Evolutionary conservation across 1,140 invertebrate genomes (phyloP), one percentile per base, ranked within the genome.

Genomic region (Agrilus planipennis): DNA sequence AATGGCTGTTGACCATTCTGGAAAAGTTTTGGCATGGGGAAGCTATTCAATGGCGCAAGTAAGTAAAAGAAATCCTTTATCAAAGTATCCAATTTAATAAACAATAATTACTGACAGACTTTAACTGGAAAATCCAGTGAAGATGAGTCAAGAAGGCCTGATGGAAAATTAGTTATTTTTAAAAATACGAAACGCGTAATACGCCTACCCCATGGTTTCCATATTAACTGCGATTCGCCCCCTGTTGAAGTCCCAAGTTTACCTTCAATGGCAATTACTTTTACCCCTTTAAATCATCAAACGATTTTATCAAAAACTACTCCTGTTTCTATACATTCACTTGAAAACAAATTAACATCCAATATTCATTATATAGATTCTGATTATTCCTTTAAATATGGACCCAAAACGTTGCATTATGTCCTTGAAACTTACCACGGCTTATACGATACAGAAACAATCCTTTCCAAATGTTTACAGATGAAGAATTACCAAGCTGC

Each of bases 1-100:
- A n/a, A 61, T 83, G 44, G 75, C 75, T 1, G 62, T 82, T 35
- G 73, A 77, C 53, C 51, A 59, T 31, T 63, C 65, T 37, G 65
- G 68, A 16, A 65, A 68, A 51, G 49, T 79, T 7, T 72, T 71
- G 61, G 73, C 71, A 5, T 79, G 75, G 72, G 75, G 81, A 51
- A 73, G 73, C 58, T 75, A 77, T 57, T 66, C 71, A 29, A 60
- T 62, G 59, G 70, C 67, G 30, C 74, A 77, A 66, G 68, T 71
- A 58, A 46, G 42, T 34, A 35, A 28, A 31, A 35, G n/a, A n/a
- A n/a, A n/a, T n/a, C n/a, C n/a, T n/a, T 2, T 2, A 14, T 37
- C 6, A 29, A 18, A 21, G 12, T 15, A n/a, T 37, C 21, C 18
- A 18, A 12, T 7, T 25, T 25, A 25, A 25, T 25, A 7, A 7